A percentile compares a stretch with the other conserved stretches of the same genome.
Evolutionary conservation across 1,140 invertebrate species (phyloP).

Genomic region (Lepidurus couesii): DNA sequence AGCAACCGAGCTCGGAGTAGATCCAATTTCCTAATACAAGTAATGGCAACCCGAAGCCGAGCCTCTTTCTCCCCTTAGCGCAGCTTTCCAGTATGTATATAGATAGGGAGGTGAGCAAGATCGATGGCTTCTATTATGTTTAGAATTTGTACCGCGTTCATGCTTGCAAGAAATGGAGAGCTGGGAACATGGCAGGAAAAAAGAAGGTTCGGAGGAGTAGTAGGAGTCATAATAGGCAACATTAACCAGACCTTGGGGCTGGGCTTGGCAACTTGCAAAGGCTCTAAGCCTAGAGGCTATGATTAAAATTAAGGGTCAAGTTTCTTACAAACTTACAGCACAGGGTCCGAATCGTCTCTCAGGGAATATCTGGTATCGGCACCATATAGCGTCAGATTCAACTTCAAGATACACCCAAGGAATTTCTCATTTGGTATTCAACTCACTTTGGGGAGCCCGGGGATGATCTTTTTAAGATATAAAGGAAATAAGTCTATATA

Average conservation of each 20-base stretch:
- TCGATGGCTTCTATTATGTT: slow-evolving; percentile 14
- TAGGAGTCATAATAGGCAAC: neutral
- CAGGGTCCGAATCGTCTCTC: neutral
- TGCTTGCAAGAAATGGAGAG: slow-evolving; percentile 14
- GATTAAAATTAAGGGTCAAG: neutral
- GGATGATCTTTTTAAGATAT: neutral
- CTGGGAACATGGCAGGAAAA: neutral
- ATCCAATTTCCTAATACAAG: slow-evolving; percentile 7
- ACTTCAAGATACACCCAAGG: neutral
- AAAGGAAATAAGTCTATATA: neutral
- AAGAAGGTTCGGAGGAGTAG: neutral
- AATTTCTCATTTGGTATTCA: neutral
- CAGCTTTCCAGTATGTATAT: neutral
- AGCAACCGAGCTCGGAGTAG: slow-evolving; percentile 1
- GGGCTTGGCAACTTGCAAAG: neutral
- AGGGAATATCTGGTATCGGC: neutral
- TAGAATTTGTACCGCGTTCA: neutral
- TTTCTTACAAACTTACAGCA: neutral
- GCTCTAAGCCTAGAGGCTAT: neutral
- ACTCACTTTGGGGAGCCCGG: no score
- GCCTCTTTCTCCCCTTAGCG: neutral
- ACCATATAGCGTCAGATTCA: neutral
- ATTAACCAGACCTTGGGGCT: neutral
- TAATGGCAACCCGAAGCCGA: neutral
- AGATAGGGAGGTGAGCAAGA: neutral